Conservation (phyloP, 1,140 invertebrate genomes). For the Microplitis demolitor region DNA sequence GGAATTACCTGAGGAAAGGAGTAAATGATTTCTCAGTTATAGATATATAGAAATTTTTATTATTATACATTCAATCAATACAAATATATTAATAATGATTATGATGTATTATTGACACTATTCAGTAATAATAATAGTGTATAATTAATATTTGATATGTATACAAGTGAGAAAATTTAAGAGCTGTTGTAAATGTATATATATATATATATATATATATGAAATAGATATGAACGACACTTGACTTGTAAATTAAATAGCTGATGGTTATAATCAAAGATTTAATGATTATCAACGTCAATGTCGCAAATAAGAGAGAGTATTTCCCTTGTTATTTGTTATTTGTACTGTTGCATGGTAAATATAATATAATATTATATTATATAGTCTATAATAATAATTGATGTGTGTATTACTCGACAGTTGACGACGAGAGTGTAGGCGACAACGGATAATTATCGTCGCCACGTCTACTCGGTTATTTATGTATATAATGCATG, state of each 20-base stretch:
- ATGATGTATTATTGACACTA: neutral
- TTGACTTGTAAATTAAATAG: neutral
- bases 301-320: neutral
- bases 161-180: neutral
- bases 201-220: neutral
- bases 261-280: slow-evolving; percentile 1
- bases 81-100: neutral
- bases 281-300: neutral
- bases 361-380: neutral
- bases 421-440: neutral
- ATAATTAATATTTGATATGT: neutral
- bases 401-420: neutral
- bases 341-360: neutral
- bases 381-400: neutral
- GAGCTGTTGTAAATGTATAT: too few relatives aligned
- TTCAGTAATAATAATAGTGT: too few relatives aligned
- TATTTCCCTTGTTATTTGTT: neutral
- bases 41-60: neutral
- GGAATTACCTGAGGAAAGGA: neutral
- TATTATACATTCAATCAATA: too few relatives aligned
- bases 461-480: slow-evolving; percentile 2
- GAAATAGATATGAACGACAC: neutral
- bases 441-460: slow-evolving; percentile 21
- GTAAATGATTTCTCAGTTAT: neutral
- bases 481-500: neutral